Percentiles rank a stretch among this genome's conserved stretches.
phyloP scores from a whole-genome alignment of 2,888 invertebrate genomes.

The Coecobrya sp. region DNA sequence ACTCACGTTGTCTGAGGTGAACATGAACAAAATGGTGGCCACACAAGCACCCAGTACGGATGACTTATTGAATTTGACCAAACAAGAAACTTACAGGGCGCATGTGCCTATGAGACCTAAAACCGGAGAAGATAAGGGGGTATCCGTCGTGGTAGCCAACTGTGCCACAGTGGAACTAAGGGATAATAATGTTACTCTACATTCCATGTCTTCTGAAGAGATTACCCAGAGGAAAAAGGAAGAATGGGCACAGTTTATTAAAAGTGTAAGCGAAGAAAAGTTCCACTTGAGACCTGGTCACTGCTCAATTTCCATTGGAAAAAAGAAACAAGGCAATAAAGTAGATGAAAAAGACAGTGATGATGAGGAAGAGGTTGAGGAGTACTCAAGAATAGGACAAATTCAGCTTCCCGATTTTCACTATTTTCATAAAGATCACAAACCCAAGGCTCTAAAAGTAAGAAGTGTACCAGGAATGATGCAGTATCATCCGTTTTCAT shows the following conservation, averaged over 20 bases:
- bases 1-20: not conserved
- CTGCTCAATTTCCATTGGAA: not conserved
- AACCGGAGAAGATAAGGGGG: not conserved
- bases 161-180: not conserved
- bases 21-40: not conserved
- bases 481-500: slow-evolving; percentile 8
- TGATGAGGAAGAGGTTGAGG: not conserved
- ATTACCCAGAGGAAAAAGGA: slow-evolving; percentile 61
- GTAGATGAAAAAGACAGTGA: not conserved
- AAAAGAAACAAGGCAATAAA: not conserved
- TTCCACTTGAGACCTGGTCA: not conserved
- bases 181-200: not conserved
- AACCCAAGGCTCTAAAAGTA: slow-evolving; percentile 39
- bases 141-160: not conserved
- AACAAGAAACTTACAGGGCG: slow-evolving; percentile 42
- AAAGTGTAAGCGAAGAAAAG: not conserved
- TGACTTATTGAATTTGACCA: slow-evolving; percentile 58
- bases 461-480: slow-evolving; percentile 66
- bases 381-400: not conserved
- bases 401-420: not conserved
- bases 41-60: slow-evolving; percentile 51
- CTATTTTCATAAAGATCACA: slow-evolving; percentile 36
- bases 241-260: slow-evolving; percentile 65
- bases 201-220: slow-evolving; percentile 35
- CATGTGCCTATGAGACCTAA: slow-evolving; percentile 52